Evolutionary conservation across 2,888 invertebrate species (phyloP).

Genomic region (Brassicogethes aeneus): DNA sequence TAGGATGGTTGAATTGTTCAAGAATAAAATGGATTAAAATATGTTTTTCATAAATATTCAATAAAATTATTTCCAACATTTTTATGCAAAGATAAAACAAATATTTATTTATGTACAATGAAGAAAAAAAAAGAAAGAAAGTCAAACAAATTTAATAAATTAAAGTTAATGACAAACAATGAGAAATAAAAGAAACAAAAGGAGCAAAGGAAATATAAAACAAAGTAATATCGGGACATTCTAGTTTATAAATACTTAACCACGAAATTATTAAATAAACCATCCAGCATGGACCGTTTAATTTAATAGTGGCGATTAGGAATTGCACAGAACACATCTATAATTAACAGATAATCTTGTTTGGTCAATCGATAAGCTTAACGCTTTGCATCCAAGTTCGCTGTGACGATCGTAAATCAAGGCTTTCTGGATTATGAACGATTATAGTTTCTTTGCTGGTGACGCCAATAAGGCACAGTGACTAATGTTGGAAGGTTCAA

Average conservation of each 20-base stretch:
- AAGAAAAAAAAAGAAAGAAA: too few species aligned
- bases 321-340: constrained; percentile 7
- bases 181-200: not conserved
- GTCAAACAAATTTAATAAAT: not conserved
- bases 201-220: not conserved
- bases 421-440: constrained; percentile 2
- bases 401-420: constrained; percentile 11
- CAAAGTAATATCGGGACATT: not conserved
- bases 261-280: not conserved
- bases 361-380: constrained; percentile 14
- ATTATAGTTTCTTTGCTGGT: not conserved
- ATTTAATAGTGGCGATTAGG: not conserved
- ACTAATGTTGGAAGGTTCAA: not conserved
- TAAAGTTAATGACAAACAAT: not conserved
- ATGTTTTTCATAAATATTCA: too few species aligned
- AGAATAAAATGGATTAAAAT: too few species aligned
- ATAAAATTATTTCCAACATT: too few species aligned
- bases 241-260: not conserved
- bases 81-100: too few species aligned
- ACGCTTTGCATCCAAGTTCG: constrained; percentile 14
- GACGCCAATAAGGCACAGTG: not conserved
- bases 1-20: too few species aligned
- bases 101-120: too few species aligned
- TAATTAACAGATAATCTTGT: constrained; percentile 17
- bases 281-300: too few species aligned